phyloP scores from a whole-genome alignment of 2,888 invertebrate genomes.

The Synanthedon formicaeformis region DNA sequence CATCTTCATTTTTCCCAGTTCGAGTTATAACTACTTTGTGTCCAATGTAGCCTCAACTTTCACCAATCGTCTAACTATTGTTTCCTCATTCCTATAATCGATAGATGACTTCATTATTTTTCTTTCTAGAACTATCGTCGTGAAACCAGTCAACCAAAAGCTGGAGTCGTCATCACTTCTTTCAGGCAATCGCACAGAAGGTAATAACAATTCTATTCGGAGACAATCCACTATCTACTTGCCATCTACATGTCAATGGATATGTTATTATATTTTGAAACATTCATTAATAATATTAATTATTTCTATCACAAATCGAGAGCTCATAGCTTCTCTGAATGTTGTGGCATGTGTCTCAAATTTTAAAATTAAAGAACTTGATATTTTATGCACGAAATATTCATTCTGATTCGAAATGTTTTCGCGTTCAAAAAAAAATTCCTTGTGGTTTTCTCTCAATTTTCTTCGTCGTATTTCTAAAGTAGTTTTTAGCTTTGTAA shows the following conservation, averaged over 20 bases:
- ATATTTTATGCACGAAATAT: slow-evolving; percentile 32
- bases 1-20: too few relatives aligned
- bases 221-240: neutral
- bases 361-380: slow-evolving; percentile 15
- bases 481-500: slow-evolving; percentile 5
- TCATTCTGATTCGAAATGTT: neutral
- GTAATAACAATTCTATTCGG: slow-evolving; percentile 44
- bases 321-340: slow-evolving; percentile 37
- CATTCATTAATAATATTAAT: slow-evolving; percentile 12
- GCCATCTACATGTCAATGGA: neutral
- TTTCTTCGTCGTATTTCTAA: neutral
- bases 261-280: slow-evolving; percentile 2
- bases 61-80: too few relatives aligned
- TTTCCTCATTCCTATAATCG: too few relatives aligned
- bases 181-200: slow-evolving; percentile 89
- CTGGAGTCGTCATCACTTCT: slow-evolving; percentile 92
- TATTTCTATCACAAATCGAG: slow-evolving; percentile 28
- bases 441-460: slow-evolving; percentile 8
- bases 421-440: slow-evolving; percentile 1
- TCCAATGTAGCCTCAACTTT: too few relatives aligned
- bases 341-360: slow-evolving; percentile 42
- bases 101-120: neutral
- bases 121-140: slow-evolving; percentile 54
- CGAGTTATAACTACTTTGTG: too few relatives aligned
- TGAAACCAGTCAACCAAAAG: slow-evolving; percentile 72